A percentile compares a stretch with the other conserved stretches of the same genome.
These are phyloP conservation scores for Lepilemur septentrionalis DNA, from an alignment of 2,797 vertebrate genomes.

Conservation along the genomic window DNA sequence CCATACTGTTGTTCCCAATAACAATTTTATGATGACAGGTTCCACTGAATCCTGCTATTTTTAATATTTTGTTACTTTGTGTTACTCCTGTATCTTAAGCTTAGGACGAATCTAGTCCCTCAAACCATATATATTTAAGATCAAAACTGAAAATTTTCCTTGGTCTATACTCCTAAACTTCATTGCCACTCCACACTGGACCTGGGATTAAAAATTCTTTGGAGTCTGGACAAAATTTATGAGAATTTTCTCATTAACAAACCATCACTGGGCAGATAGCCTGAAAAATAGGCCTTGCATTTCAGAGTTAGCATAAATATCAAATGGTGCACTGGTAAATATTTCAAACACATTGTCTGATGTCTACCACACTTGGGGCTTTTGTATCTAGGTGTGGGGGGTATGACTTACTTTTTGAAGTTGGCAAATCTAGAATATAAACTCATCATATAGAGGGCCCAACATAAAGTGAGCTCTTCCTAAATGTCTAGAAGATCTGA, in stretches of 20 bases:
- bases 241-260: conserved; percentile 29
- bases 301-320: neutral
- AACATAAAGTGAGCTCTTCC: neutral
- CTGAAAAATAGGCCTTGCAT: neutral
- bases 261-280: neutral
- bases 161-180: neutral
- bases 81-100: neutral
- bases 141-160: neutral
- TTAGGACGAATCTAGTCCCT: neutral
- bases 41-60: neutral
- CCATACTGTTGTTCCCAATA: neutral
- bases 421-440: neutral
- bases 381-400: neutral
- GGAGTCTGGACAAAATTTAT: neutral
- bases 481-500: conserved; percentile 22
- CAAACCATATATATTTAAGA: neutral
- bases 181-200: neutral
- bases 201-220: conserved; percentile 4
- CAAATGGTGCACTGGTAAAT: neutral
- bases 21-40: neutral
- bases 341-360: neutral
- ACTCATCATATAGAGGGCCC: neutral
- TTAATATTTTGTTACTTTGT: neutral
- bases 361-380: neutral
- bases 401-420: neutral